Evolutionary conservation across 2,888 invertebrate genomes (phyloP).

Genomic region (Mimachlamys varia): DNA sequence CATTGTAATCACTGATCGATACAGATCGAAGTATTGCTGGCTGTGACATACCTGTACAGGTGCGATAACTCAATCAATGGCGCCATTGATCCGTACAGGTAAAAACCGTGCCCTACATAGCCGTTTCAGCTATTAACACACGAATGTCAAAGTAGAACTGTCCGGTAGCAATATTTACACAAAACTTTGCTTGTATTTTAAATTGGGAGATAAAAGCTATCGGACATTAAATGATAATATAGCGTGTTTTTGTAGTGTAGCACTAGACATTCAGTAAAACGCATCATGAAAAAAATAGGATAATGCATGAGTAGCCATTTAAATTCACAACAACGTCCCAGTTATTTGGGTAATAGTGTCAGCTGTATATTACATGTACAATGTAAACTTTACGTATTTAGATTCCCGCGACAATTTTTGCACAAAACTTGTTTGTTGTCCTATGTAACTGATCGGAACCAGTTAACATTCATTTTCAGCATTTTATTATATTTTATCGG

Average conservation of each 20-base stretch:
- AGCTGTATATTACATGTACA: not conserved
- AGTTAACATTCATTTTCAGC: too few relatives aligned
- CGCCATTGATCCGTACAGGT: constrained; percentile 2
- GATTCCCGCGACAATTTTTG: too few relatives aligned
- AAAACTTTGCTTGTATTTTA: not conserved
- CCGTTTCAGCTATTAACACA: not conserved
- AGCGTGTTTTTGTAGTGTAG: not conserved
- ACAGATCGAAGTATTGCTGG: not conserved
- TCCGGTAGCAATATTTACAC: not conserved
- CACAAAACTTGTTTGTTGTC: too few relatives aligned
- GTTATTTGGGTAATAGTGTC: not conserved
- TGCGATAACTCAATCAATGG: not conserved
- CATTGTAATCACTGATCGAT: not conserved
- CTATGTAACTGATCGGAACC: too few relatives aligned
- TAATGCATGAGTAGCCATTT: not conserved
- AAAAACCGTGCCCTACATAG: not conserved
- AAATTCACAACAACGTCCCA: not conserved
- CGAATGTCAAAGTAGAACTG: not conserved
- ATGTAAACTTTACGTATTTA: too few relatives aligned
- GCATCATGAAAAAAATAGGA: not conserved
- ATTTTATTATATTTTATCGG: too few relatives aligned
- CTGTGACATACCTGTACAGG: not conserved
- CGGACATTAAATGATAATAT: not conserved
- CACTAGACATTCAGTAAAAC: not conserved
- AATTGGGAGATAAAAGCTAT: not conserved